Conservation (phyloP, 2,113 vertebrate species). For the Pomatorhinus ruficollis region DNA sequence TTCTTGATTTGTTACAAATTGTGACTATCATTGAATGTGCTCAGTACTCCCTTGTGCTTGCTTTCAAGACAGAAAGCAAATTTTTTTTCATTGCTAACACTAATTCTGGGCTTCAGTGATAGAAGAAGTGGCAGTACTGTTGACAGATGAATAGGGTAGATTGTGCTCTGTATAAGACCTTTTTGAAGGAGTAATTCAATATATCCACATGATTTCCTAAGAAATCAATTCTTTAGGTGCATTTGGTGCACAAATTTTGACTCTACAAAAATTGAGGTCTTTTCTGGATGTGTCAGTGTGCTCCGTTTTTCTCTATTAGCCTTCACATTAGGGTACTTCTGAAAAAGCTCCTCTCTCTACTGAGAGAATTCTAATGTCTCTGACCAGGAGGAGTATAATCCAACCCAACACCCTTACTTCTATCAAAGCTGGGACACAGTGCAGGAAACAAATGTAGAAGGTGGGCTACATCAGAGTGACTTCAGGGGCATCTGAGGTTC, state of each 20-base stretch:
- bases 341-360: not conserved
- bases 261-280: not conserved
- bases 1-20: not conserved
- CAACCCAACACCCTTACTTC: not conserved
- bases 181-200: not conserved
- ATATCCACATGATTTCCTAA: not conserved
- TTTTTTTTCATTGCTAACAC: not conserved
- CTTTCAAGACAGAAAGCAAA: not conserved
- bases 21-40: not conserved
- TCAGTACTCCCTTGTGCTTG: not conserved
- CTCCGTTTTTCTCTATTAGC: not conserved
- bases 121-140: not conserved
- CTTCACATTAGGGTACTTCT: not conserved
- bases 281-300: not conserved
- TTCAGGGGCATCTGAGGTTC: not conserved
- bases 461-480: not conserved
- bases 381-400: not conserved
- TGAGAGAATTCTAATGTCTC: not conserved
- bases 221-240: not conserved
- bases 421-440: accelerated
- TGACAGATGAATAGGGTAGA: not conserved
- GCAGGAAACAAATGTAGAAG: not conserved
- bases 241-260: not conserved
- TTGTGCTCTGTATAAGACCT: not conserved
- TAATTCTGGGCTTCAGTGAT: not conserved